These are phyloP conservation scores for Myotis lucifugus DNA, from an alignment of 2,113 vertebrate species.

Conservation along the genomic window DNA sequence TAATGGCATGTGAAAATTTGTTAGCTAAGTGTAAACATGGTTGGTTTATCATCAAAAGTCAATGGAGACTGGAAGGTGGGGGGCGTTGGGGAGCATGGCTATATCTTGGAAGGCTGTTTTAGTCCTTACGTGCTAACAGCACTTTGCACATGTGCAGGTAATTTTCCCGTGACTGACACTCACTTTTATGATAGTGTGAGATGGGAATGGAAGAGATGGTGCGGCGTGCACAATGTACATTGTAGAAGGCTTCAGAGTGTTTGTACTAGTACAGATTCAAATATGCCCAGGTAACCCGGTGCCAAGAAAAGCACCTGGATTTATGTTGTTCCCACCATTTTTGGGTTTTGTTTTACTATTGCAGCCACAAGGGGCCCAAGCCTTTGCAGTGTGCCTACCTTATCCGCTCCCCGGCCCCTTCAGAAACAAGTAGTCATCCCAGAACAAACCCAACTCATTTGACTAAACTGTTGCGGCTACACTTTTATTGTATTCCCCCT, in stretches of 20 bases:
- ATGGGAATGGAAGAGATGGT: neutral
- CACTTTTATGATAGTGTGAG: neutral
- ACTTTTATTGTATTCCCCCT: neutral
- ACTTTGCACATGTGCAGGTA: neutral
- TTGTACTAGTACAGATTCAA: neutral
- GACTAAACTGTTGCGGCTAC: neutral
- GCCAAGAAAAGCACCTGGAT: neutral
- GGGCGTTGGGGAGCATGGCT: neutral
- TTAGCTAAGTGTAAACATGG: conserved; percentile 7
- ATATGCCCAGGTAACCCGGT: neutral
- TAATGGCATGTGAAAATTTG: neutral
- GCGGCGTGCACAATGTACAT: fast-evolving
- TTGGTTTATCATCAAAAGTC: conserved; percentile 11
- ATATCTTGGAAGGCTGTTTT: neutral
- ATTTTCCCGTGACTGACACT: neutral
- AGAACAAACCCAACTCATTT: neutral
- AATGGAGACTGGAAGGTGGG: neutral
- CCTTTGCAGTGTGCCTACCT: neutral
- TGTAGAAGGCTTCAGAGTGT: neutral
- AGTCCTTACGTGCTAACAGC: neutral
- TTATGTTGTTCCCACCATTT: neutral
- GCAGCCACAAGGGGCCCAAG: neutral
- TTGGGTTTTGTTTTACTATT: neutral
- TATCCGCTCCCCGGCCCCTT: neutral
- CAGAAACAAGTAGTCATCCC: neutral